Evolutionary conservation across 2,888 invertebrate species (phyloP).

Genomic region (Liposcelis brunnea): DNA sequence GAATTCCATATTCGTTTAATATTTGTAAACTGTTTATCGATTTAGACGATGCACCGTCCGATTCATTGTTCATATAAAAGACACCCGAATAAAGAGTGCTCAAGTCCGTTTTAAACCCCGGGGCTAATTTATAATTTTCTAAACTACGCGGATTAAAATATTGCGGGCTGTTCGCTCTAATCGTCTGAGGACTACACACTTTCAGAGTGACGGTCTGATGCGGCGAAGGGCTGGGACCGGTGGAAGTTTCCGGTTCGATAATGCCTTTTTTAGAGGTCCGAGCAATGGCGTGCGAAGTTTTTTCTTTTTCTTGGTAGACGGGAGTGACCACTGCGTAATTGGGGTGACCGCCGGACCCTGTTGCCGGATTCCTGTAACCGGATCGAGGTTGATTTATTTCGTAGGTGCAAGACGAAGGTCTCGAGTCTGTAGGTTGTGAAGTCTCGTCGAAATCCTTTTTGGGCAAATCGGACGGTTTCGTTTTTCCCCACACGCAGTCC

Average conservation of each 20-base stretch:
- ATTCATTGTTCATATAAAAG: background rate
- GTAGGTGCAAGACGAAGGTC: slow-evolving; percentile 1
- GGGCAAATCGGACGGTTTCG: background rate
- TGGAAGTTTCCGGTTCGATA: background rate
- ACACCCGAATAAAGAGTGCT: slow-evolving; percentile 7
- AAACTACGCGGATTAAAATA: slow-evolving; percentile 4
- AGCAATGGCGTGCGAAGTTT: background rate
- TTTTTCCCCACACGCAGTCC: slow-evolving; percentile 5
- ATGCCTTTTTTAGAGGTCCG: slow-evolving; percentile 6
- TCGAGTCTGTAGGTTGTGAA: background rate
- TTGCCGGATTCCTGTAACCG: too few relatives aligned
- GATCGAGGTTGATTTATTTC: background rate
- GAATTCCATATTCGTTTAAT: slow-evolving; percentile 6
- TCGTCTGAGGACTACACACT: background rate
- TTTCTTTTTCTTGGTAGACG: background rate
- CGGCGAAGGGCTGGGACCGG: background rate
- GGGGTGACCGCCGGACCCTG: background rate
- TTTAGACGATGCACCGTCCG: background rate
- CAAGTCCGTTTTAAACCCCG: slow-evolving; percentile 3
- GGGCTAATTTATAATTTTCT: slow-evolving; percentile 3
- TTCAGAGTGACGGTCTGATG: background rate
- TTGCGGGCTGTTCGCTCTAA: background rate
- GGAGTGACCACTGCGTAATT: slow-evolving; percentile 3
- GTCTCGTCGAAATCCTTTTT: background rate
- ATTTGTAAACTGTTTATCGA: background rate